phyloP scores from a whole-genome alignment of 2,888 invertebrate species.

The Neoascia interrupta region DNA sequence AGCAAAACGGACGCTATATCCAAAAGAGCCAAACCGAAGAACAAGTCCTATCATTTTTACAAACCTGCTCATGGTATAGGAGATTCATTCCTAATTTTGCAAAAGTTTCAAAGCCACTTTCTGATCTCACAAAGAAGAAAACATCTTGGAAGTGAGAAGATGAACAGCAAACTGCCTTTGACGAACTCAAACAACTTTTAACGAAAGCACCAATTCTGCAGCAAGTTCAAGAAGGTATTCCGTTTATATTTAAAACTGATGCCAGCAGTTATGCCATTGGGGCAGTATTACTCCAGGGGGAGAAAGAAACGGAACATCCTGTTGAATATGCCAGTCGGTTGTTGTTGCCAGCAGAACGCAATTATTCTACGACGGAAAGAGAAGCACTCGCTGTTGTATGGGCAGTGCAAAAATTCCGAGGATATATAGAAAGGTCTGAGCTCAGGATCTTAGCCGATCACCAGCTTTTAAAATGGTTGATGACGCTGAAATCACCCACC shows the following conservation, averaged over 20 bases:
- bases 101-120: background rate
- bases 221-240: background rate
- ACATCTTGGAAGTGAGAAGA: background rate
- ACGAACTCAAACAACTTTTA: background rate
- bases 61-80: constrained; percentile 6
- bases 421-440: constrained; percentile 29
- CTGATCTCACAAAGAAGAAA: background rate
- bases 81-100: background rate
- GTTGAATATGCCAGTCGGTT: constrained; percentile 15
- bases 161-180: background rate
- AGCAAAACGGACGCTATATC: constrained; percentile 38
- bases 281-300: constrained; percentile 14
- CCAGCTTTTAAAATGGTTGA: constrained; percentile 79
- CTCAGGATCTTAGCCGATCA: constrained; percentile 78
- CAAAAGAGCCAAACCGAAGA: background rate
- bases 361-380: too few relatives aligned
- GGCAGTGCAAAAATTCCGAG: constrained; percentile 25
- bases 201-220: background rate
- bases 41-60: constrained; percentile 9
- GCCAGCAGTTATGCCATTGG: constrained; percentile 17
- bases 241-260: constrained; percentile 21
- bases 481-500: constrained; percentile 75
- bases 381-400: constrained; percentile 14
- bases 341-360: constrained; percentile 2
- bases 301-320: constrained; percentile 16